phyloP scores from a whole-genome alignment of 2,888 invertebrate genomes.

The Cremastobaeus sp. region DNA sequence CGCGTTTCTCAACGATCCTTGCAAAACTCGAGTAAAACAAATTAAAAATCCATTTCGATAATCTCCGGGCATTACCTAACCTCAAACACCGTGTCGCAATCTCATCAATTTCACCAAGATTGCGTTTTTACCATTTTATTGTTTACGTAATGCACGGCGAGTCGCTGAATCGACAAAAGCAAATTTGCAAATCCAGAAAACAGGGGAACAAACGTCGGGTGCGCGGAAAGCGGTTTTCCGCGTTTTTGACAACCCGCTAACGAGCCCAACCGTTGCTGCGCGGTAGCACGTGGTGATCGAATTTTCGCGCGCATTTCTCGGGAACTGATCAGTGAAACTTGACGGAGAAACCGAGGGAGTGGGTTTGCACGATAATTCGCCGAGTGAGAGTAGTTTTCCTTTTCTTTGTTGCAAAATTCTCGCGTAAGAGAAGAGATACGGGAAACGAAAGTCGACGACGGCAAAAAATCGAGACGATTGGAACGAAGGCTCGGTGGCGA shows the following conservation, averaged over 20 bases:
- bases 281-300: slow-evolving; percentile 42
- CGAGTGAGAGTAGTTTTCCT: slow-evolving; percentile 63
- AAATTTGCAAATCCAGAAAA: too few relatives aligned
- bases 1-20: slow-evolving; percentile 17
- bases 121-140: slow-evolving; percentile 2
- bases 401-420: slow-evolving; percentile 44
- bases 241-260: slow-evolving; percentile 46
- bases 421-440: slow-evolving; percentile 23
- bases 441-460: neutral
- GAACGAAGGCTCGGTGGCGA: too few relatives aligned
- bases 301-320: slow-evolving; percentile 24
- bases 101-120: slow-evolving; percentile 23
- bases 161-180: too few relatives aligned
- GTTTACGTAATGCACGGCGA: too few relatives aligned
- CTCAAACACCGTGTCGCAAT: slow-evolving; percentile 30
- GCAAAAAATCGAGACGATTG: neutral
- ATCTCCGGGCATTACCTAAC: slow-evolving; percentile 26
- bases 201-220: neutral
- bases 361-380: slow-evolving; percentile 56
- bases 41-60: slow-evolving; percentile 36
- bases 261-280: neutral
- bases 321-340: slow-evolving; percentile 48
- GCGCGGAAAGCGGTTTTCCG: too few relatives aligned
- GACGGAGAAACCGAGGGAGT: slow-evolving; percentile 66
- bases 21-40: slow-evolving; percentile 32